These are phyloP conservation scores for Ichneumoninae sp. DNA, from an alignment of 2,888 invertebrate species.

Conservation along the genomic window DNA sequence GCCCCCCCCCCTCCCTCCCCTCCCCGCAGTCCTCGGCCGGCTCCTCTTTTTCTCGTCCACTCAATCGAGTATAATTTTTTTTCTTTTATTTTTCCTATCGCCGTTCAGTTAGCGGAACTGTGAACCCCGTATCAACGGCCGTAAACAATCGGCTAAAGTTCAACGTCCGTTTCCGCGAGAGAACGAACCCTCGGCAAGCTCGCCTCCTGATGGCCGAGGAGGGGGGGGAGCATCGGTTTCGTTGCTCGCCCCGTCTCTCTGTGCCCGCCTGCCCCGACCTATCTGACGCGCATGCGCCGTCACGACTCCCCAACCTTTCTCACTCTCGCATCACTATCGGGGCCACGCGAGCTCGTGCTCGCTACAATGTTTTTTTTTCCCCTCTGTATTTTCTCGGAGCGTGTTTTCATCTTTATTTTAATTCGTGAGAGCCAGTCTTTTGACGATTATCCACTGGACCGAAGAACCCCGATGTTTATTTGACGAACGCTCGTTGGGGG, in stretches of 20 bases:
- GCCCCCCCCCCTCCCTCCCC: not conserved
- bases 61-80: constrained; percentile 2
- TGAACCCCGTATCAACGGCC: constrained; percentile 9
- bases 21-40: not conserved
- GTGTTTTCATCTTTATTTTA: constrained; percentile 54
- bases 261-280: constrained; percentile 21
- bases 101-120: not conserved
- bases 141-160: constrained; percentile 60
- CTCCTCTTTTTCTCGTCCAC: constrained; percentile 3
- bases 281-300: constrained; percentile 64
- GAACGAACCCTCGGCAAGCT: constrained; percentile 50
- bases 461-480: constrained; percentile 65
- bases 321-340: constrained; percentile 41
- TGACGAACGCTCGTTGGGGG: constrained; percentile 53
- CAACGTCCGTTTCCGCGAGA: constrained; percentile 61
- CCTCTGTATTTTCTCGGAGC: constrained; percentile 28
- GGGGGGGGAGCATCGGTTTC: constrained; percentile 23
- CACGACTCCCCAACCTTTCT: constrained; percentile 47
- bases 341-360: constrained; percentile 23
- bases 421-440: constrained; percentile 55
- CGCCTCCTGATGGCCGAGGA: constrained; percentile 11
- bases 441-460: constrained; percentile 66
- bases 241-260: constrained; percentile 43
- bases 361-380: not conserved
- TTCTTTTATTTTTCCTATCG: not conserved